These are phyloP conservation scores for Lochmaea crataegi DNA, from an alignment of 2,888 invertebrate species.

Conservation along the genomic window DNA sequence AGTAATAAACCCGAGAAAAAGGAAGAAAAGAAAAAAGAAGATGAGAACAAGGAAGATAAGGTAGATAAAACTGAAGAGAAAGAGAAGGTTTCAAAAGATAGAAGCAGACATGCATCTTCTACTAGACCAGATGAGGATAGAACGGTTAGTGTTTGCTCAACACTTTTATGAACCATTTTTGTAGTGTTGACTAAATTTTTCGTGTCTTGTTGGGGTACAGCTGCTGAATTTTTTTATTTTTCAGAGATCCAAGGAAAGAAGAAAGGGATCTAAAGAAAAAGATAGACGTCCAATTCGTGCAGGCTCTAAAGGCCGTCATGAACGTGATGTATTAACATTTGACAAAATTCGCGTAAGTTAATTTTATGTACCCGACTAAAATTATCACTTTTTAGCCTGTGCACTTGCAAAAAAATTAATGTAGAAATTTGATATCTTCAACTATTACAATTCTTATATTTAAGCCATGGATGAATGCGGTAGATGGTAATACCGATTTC, in stretches of 20 bases:
- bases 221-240: slow-evolving; percentile 19
- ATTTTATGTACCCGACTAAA: not conserved
- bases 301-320: slow-evolving; percentile 45
- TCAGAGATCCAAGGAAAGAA: slow-evolving; percentile 37
- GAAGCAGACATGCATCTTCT: slow-evolving; percentile 37
- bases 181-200: slow-evolving; percentile 26
- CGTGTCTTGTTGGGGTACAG: not conserved
- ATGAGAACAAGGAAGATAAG: slow-evolving; percentile 34
- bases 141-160: not conserved
- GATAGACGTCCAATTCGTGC: slow-evolving; percentile 36
- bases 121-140: slow-evolving; percentile 5
- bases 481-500: too few species aligned
- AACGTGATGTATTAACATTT: slow-evolving; percentile 77
- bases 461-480: too few species aligned
- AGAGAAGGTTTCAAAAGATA: slow-evolving; percentile 38
- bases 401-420: not conserved
- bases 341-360: slow-evolving; percentile 79
- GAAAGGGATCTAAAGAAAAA: slow-evolving; percentile 42
- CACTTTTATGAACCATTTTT: not conserved
- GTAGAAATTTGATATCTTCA: too few species aligned
- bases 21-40: slow-evolving; percentile 28
- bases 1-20: slow-evolving; percentile 34
- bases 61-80: slow-evolving; percentile 46
- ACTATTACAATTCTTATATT: too few species aligned
- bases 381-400: not conserved